These are phyloP conservation scores for Spisula subtruncata DNA, from an alignment of 2,888 invertebrate genomes.

Conservation along the genomic window DNA sequence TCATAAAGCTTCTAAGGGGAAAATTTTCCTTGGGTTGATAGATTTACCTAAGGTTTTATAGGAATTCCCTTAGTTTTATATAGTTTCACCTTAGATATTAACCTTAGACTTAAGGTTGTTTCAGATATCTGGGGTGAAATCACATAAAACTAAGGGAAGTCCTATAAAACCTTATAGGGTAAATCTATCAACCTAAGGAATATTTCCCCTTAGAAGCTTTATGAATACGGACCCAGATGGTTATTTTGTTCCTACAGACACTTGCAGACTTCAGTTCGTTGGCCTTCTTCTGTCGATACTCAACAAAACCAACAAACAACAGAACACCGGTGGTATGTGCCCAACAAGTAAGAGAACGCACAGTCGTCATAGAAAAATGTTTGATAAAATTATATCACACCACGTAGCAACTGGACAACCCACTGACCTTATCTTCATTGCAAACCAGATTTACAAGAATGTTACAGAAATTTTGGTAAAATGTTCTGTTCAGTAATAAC, in stretches of 20 bases:
- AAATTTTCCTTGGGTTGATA: no score
- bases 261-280: conserved; percentile 25
- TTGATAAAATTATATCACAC: conserved; percentile 51
- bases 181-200: no score
- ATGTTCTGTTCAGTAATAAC: neutral
- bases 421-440: conserved; percentile 51
- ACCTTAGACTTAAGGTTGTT: no score
- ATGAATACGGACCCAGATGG: no score
- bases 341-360: neutral
- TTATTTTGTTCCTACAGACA: neutral
- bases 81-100: no score
- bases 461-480: conserved; percentile 69
- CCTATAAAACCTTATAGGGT: no score
- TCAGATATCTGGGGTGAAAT: no score
- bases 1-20: no score
- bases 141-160: no score
- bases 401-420: conserved; percentile 38
- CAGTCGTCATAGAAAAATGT: conserved; percentile 40
- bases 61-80: no score
- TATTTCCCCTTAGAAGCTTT: no score
- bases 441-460: conserved; percentile 67
- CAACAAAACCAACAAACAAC: neutral
- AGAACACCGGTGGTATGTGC: neutral
- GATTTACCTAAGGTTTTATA: no score
- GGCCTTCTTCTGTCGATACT: neutral